Percentiles rank a stretch among this genome's conserved stretches.
phyloP scores from a whole-genome alignment of 1,140 invertebrate genomes.

The Goniozus legneri region DNA sequence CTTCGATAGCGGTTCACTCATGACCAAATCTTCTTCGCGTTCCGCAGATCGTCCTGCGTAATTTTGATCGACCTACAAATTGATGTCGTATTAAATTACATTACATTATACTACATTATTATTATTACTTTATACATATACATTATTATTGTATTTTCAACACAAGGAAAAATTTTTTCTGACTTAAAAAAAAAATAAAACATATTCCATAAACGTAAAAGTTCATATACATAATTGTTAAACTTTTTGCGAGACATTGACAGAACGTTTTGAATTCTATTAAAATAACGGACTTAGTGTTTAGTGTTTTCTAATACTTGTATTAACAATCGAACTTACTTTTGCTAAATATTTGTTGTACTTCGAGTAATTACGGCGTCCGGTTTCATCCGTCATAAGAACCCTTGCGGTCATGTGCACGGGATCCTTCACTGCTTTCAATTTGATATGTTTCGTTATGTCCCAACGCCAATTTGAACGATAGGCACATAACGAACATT shows the following conservation, averaged over 20 bases:
- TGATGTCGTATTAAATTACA: too few species aligned
- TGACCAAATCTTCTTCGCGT: constrained; percentile 21
- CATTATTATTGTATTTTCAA: too few species aligned
- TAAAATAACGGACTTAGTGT: too few species aligned
- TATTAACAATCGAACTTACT: constrained; percentile 47
- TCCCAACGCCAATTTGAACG: constrained; percentile 95
- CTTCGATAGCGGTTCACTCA: constrained; percentile 17
- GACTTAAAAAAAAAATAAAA: too few species aligned
- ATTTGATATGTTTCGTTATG: constrained; percentile 91
- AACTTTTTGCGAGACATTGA: too few species aligned
- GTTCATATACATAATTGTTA: too few species aligned
- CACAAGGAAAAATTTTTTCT: too few species aligned
- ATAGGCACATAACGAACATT: constrained; percentile 90
- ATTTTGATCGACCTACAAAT: constrained; percentile 32
- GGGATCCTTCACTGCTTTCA: constrained; percentile 79
- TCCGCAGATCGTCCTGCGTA: constrained; percentile 29
- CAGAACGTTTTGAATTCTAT: too few species aligned
- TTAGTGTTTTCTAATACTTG: too few species aligned
- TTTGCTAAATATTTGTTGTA: constrained; percentile 84
- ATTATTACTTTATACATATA: too few species aligned
- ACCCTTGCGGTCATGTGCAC: constrained; percentile 75
- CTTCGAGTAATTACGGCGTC: constrained; percentile 85
- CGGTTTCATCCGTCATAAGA: constrained; percentile 87
- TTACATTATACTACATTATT: too few species aligned
- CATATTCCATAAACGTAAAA: too few species aligned